Percentiles rank a stretch among this genome's conserved stretches.
These are phyloP conservation scores for Scaptomyza caliginosa DNA, from an alignment of 2,888 invertebrate species.

Conservation along the genomic window DNA sequence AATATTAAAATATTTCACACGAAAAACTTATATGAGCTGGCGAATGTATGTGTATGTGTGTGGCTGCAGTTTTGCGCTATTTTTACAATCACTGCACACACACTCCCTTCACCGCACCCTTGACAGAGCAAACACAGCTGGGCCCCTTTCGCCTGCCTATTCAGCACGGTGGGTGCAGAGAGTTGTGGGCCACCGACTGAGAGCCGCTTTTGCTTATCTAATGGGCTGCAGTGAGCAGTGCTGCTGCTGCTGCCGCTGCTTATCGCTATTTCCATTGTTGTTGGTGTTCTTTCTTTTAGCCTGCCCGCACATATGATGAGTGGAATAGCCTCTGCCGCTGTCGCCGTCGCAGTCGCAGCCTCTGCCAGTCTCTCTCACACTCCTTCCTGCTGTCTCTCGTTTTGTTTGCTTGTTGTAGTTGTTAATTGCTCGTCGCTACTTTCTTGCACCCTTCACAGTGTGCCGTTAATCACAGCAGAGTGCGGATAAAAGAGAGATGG, in stretches of 20 bases:
- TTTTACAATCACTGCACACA: slow-evolving; percentile 39
- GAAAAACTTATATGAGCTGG: slow-evolving; percentile 45
- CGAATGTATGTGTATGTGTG: slow-evolving; percentile 5
- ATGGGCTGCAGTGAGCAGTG: slow-evolving; percentile 50
- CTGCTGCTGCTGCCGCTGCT: slow-evolving; percentile 30
- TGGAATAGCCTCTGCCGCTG: slow-evolving; percentile 6
- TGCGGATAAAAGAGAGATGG: slow-evolving; percentile 11
- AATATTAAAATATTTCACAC: slow-evolving; percentile 72
- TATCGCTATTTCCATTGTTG: slow-evolving; percentile 41
- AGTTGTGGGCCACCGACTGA: slow-evolving; percentile 42
- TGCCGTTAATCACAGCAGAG: slow-evolving; percentile 57
- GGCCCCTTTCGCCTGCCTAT: slow-evolving; percentile 8
- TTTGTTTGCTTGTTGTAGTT: slow-evolving; percentile 70
- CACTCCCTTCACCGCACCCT: slow-evolving; percentile 1
- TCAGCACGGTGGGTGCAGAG: background rate
- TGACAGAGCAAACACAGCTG: slow-evolving; percentile 64
- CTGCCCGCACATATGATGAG: slow-evolving; percentile 51
- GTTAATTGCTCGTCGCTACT: slow-evolving; percentile 77
- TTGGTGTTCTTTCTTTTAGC: slow-evolving; percentile 9
- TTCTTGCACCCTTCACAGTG: slow-evolving; percentile 66
- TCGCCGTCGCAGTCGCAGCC: background rate
- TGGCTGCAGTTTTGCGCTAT: slow-evolving; percentile 48
- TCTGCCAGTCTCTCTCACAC: slow-evolving; percentile 4
- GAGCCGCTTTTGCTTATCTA: slow-evolving; percentile 61
- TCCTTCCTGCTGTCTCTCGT: slow-evolving; percentile 10